Percentiles rank a stretch among this genome's conserved stretches.
Conservation (phyloP, 2,113 vertebrate genomes). For the Isurus oxyrinchus region DNA sequence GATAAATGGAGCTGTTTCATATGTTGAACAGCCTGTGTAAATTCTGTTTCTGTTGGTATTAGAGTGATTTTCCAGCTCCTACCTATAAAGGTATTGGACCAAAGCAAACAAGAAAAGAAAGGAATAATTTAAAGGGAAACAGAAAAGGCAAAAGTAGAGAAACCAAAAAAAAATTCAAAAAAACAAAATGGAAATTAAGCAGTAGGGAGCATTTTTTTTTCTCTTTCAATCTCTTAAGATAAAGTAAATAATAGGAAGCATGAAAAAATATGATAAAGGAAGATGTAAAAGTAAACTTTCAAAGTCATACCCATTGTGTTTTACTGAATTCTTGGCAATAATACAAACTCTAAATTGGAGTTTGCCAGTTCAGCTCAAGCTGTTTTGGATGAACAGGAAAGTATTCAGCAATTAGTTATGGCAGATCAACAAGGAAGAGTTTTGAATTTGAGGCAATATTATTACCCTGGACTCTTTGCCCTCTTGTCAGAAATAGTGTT, state of each 20-base stretch:
- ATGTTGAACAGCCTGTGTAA: background rate
- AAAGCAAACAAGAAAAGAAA: background rate
- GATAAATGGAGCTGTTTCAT: background rate
- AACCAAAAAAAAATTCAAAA: background rate
- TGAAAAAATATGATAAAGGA: background rate
- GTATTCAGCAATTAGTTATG: background rate
- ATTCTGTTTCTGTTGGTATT: background rate
- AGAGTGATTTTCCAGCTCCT: background rate
- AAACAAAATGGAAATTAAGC: background rate
- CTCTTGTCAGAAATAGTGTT: background rate
- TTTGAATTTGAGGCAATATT: background rate
- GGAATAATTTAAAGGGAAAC: background rate
- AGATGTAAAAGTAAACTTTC: background rate
- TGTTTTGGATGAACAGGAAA: background rate
- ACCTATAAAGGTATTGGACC: background rate
- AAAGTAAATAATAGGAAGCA: background rate
- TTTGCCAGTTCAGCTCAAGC: background rate
- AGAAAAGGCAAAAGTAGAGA: background rate
- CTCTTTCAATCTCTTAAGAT: background rate
- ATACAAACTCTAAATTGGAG: background rate
- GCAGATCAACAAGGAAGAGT: background rate
- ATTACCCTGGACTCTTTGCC: background rate
- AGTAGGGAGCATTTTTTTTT: background rate
- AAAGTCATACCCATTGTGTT: background rate
- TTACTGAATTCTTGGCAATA: background rate